phyloP scores from a whole-genome alignment of 2,113 vertebrate genomes.

The Leucosticte australis region DNA sequence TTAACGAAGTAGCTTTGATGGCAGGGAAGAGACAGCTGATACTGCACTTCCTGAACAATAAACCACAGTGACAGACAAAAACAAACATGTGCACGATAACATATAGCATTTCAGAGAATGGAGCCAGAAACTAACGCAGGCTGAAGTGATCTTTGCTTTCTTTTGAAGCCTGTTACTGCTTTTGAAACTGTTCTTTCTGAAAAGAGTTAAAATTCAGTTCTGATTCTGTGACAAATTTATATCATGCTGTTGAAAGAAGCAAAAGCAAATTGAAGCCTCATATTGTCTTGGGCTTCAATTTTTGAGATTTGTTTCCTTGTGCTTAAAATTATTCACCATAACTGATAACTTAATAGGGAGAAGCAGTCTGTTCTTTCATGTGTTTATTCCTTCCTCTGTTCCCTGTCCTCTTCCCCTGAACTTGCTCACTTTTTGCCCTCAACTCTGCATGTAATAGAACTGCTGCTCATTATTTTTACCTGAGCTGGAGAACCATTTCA shows the following conservation, averaged over 20 bases:
- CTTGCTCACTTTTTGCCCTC: neutral
- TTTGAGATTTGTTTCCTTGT: neutral
- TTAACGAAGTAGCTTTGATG: slow-evolving; percentile 75
- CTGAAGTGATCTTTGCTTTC: slow-evolving; percentile 19
- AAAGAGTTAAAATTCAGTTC: neutral
- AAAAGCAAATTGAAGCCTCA: neutral
- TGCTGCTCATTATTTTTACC: neutral
- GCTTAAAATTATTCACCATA: neutral
- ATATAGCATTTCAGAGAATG: slow-evolving; percentile 64
- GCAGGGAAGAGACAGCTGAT: slow-evolving; percentile 73
- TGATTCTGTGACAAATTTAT: neutral
- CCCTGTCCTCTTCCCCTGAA: neutral
- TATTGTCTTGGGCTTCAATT: neutral
- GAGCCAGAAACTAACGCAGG: slow-evolving; percentile 35
- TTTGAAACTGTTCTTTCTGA: slow-evolving; percentile 29
- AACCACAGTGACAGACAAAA: slow-evolving; percentile 81
- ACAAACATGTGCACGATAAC: slow-evolving; percentile 73
- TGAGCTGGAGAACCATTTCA: neutral
- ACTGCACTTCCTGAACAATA: slow-evolving; percentile 78
- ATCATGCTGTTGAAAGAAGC: neutral
- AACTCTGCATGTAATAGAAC: neutral
- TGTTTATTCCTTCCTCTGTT: neutral
- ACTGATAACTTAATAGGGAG: neutral
- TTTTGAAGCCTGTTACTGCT: slow-evolving; percentile 16
- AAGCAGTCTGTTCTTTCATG: neutral